Conservation (phyloP, 2,888 invertebrate species). For the Parapristionchus giblindavisi region DNA sequence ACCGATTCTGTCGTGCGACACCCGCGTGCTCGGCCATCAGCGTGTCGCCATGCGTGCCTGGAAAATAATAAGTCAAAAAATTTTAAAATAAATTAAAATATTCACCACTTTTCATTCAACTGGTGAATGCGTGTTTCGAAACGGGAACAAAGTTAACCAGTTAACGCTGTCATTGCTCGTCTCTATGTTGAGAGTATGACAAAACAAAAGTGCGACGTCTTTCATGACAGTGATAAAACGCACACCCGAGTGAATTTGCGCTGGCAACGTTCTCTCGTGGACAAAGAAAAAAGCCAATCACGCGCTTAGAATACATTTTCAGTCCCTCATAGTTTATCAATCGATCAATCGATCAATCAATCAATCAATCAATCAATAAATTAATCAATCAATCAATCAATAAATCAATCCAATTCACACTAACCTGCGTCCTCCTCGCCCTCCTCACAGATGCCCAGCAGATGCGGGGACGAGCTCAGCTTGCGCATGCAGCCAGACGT, state of each 20-base stretch:
- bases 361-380: background rate
- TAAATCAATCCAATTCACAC: background rate
- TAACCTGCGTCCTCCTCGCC: slow-evolving; percentile 51
- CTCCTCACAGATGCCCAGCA: slow-evolving; percentile 64
- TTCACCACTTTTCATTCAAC: no score
- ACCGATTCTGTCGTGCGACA: slow-evolving; percentile 28
- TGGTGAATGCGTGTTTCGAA: no score
- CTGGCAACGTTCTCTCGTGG: no score
- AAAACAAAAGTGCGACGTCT: no score
- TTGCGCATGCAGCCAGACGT: slow-evolving; percentile 66
- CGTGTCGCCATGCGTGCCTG: slow-evolving; percentile 8
- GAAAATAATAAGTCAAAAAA: background rate
- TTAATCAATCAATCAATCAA: background rate
- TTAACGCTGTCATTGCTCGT: no score
- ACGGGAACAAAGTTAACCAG: no score
- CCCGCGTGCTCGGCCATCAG: slow-evolving; percentile 23
- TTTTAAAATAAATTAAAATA: no score
- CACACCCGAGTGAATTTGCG: background rate
- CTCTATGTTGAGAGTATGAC: no score
- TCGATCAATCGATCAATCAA: background rate
- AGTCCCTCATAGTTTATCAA: background rate
- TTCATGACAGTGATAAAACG: background rate
- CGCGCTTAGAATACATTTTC: background rate
- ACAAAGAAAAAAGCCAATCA: background rate
- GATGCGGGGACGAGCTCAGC: slow-evolving; percentile 67